Percentiles rank a stretch among this genome's conserved stretches.
These are phyloP conservation scores for Palythoa caribaeorum DNA, from an alignment of 92 coral and sea anemone genomes.

Conservation along the genomic window DNA sequence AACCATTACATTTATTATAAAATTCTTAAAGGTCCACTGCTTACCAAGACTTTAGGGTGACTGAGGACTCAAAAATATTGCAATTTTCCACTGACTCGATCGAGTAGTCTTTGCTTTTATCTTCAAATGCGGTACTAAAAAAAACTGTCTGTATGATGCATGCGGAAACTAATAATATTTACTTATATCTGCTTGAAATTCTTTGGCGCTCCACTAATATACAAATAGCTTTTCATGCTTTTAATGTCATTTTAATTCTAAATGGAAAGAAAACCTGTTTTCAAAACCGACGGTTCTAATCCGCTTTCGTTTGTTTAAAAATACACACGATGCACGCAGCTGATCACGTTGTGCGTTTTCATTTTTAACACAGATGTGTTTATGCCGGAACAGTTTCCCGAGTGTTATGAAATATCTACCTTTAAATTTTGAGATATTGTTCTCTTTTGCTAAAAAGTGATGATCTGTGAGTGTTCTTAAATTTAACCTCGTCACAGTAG, in stretches of 20 bases:
- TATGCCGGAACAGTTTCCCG: neutral
- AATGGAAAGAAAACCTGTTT: constrained; percentile 36
- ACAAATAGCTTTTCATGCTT: constrained; percentile 31
- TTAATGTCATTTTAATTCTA: constrained; percentile 21
- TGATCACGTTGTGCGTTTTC: neutral
- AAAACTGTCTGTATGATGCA: neutral
- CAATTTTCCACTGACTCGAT: neutral
- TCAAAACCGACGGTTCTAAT: constrained; percentile 3
- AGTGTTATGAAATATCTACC: neutral
- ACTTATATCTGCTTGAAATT: constrained; percentile 18
- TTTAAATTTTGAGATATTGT: neutral
- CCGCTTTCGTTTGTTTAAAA: constrained; percentile 46
- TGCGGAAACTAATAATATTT: constrained; percentile 23
- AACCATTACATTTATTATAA: neutral
- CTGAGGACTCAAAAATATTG: neutral
- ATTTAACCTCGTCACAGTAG: constrained; percentile 23
- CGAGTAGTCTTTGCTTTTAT: neutral
- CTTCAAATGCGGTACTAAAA: neutral
- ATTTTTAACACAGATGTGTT: neutral
- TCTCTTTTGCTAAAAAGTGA: neutral
- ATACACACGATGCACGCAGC: constrained; percentile 6
- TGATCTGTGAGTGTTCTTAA: neutral
- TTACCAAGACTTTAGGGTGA: neutral
- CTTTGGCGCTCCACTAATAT: neutral
- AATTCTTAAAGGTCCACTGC: neutral